Base-by-base conservation (phyloP, 1,140 invertebrate species). In the Cydia strobilella region DNA sequence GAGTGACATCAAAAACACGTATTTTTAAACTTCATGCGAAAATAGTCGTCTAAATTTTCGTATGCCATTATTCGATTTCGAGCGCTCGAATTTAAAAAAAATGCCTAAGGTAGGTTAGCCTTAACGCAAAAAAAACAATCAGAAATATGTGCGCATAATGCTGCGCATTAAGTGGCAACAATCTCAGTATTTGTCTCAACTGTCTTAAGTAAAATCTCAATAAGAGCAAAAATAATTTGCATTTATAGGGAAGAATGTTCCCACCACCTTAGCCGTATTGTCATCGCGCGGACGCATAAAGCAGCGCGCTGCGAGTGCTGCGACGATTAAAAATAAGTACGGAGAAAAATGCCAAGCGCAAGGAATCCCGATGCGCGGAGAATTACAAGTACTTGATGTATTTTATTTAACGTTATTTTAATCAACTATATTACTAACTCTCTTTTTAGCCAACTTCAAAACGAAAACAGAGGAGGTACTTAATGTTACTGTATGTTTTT, bases 261-360 rank as follows among this genome's bases (percentile, higher is more conserved):
- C 54, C 54, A 59, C 54, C 54, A 18, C n/a, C 51, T 54, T 54
- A n/a, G 20, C 20, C 20, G 54, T 59, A 59, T 59, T 59, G 54
- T 59, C 54, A 20, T 23, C 10, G 54, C 54, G 54, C 54, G 54
- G 54, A 59, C 54, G 54, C 54, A 59, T 59, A 59, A 59, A 59
- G 54, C 6, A 59, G 20, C 18, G 54, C 20, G 7, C 9, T 10
- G 42, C 42, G n/a, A n/a, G n/a, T n/a, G 42, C 42, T 15, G 20
- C 54, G 54, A 59, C 54, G 54, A 59, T 59, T 59, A 59, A 59
- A 59, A 59, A 59, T 59, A 59, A 59, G 54, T 59, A 59, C 54
- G 18, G 20, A 59, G 54, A 59, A 59, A 59, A 23, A 59, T 59
- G 20, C 54, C 18, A 59, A 59, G 54, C 48, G 3, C 48, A 18